These are phyloP conservation scores for Ypsolopha scabrella DNA, from an alignment of 2,888 invertebrate genomes.

Conservation along the genomic window DNA sequence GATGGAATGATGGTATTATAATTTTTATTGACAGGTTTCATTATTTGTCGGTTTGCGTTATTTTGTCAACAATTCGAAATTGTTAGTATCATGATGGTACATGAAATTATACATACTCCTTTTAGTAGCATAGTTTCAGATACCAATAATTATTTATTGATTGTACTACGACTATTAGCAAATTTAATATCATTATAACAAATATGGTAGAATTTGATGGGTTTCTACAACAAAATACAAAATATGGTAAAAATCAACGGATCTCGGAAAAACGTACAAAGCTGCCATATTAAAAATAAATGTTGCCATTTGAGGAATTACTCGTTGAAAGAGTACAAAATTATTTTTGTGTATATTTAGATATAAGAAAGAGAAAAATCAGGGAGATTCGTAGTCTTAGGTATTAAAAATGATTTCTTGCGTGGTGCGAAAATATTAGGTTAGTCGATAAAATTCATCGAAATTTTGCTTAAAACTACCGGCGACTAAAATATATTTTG, in stretches of 20 bases:
- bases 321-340: slow-evolving; percentile 68
- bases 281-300: slow-evolving; percentile 52
- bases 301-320: slow-evolving; percentile 56
- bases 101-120: no score
- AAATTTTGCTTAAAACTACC: slow-evolving; percentile 27
- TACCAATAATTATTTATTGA: no score
- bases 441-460: slow-evolving; percentile 6
- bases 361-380: slow-evolving; percentile 61
- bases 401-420: slow-evolving; percentile 51
- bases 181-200: no score
- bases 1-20: no score
- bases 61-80: no score
- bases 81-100: no score
- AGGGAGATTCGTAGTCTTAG: slow-evolving; percentile 61
- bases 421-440: slow-evolving; percentile 26
- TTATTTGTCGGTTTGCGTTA: no score
- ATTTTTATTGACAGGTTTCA: no score
- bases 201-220: no score
- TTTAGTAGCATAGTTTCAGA: no score
- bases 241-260: slow-evolving; percentile 15
- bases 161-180: no score
- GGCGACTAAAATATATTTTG: slow-evolving; percentile 4
- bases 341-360: slow-evolving; percentile 69
- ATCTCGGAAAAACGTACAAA: slow-evolving; percentile 35
- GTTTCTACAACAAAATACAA: neutral